Conservation (phyloP, 2,888 invertebrate genomes). For the Acleris sparsana region DNA sequence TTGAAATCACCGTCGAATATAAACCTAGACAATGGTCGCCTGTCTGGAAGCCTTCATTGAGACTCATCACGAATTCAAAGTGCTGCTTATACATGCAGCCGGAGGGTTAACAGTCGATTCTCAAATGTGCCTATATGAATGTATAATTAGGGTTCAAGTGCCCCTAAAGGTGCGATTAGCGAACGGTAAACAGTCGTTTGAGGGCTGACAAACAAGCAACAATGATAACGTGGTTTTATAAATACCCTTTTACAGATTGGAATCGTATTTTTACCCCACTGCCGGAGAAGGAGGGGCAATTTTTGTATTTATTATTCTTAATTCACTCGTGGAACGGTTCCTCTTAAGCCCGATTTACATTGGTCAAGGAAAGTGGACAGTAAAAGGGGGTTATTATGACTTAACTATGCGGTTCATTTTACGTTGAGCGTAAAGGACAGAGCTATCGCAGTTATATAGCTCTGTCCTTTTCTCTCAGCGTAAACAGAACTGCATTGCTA, state of each 20-base stretch:
- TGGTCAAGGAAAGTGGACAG: too few species aligned
- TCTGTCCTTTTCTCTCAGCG: too few species aligned
- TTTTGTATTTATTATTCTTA: too few species aligned
- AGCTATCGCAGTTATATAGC: too few species aligned
- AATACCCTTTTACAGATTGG: background rate
- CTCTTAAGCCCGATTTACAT: too few species aligned
- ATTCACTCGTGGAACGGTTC: too few species aligned
- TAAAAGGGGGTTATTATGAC: too few species aligned
- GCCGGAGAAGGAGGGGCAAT: too few species aligned
- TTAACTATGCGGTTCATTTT: too few species aligned
- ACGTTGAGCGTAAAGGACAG: too few species aligned
- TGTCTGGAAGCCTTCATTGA: slow-evolving; percentile 33
- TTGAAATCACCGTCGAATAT: background rate
- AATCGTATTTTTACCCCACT: too few species aligned
- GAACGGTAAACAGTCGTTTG: slow-evolving; percentile 25
- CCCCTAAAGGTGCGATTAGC: slow-evolving; percentile 28
- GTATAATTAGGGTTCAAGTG: slow-evolving; percentile 30
- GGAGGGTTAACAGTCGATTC: slow-evolving; percentile 34
- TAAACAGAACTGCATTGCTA: too few species aligned
- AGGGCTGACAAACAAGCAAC: slow-evolving; percentile 14
- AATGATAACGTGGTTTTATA: slow-evolving; percentile 23
- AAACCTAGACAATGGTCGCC: background rate
- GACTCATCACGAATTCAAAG: slow-evolving; percentile 41
- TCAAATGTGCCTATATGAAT: slow-evolving; percentile 20
- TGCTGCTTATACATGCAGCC: slow-evolving; percentile 45